Percentiles rank a stretch among this genome's conserved stretches.
These are phyloP conservation scores for Sebastes fasciatus DNA, from an alignment of 2,113 vertebrate genomes.

Conservation along the genomic window DNA sequence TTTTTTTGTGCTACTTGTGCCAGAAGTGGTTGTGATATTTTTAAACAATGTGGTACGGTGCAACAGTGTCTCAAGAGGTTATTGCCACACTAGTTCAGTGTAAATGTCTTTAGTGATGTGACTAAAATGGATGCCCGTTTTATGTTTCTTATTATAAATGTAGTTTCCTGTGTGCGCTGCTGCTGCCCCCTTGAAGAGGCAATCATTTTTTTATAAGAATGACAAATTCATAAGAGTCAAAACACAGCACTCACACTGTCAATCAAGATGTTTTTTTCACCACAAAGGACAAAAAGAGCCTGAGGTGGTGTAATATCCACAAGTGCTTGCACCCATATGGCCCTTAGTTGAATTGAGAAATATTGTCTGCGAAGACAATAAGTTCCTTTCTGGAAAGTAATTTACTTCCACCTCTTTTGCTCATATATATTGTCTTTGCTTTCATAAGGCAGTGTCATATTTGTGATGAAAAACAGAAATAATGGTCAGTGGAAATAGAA, in stretches of 20 bases:
- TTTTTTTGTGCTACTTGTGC: neutral
- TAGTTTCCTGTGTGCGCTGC: neutral
- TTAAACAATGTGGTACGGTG: slow-evolving; percentile 31
- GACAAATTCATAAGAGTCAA: neutral
- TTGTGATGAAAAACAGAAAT: slow-evolving; percentile 25
- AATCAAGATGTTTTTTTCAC: neutral
- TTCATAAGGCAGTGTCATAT: slow-evolving; percentile 31
- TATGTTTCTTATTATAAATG: neutral
- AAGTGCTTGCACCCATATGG: slow-evolving; percentile 9
- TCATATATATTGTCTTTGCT: neutral
- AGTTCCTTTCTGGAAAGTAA: neutral
- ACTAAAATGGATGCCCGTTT: neutral
- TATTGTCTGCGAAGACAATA: slow-evolving; percentile 35
- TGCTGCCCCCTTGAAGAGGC: neutral
- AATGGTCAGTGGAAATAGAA: neutral
- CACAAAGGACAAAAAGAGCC: slow-evolving; percentile 7
- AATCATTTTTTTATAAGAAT: neutral
- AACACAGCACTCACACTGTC: neutral
- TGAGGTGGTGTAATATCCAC: slow-evolving; percentile 51
- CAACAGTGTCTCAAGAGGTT: slow-evolving; percentile 28
- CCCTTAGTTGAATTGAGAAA: slow-evolving; percentile 25
- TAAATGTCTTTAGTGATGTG: neutral
- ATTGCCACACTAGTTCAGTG: slow-evolving; percentile 42
- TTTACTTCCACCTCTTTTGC: slow-evolving; percentile 17
- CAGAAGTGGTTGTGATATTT: slow-evolving; percentile 3